phyloP scores from a whole-genome alignment of 92 coral and sea anemone genomes.

The Anthopleura xanthogrammica region DNA sequence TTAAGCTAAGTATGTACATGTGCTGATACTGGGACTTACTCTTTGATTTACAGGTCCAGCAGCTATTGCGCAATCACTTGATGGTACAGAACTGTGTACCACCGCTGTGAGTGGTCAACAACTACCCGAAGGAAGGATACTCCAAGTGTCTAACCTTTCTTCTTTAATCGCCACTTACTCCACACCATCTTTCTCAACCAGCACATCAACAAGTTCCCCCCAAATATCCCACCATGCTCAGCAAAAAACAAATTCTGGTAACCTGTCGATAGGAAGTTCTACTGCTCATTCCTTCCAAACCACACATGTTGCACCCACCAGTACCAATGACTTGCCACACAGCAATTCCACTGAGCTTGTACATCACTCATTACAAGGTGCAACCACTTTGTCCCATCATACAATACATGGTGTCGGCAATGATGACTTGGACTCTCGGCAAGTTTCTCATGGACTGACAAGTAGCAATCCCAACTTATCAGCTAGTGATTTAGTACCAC shows the following conservation, averaged over 20 bases:
- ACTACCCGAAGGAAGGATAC: slow-evolving; percentile 2
- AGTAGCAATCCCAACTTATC: slow-evolving; percentile 46
- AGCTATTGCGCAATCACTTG: slow-evolving; percentile 74
- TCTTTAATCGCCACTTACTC: slow-evolving; percentile 10
- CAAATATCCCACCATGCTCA: slow-evolving; percentile 29
- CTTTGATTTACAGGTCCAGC: slow-evolving; percentile 54
- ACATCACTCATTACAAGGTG: slow-evolving; percentile 9
- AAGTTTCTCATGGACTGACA: slow-evolving; percentile 23
- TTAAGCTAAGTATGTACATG: too few species aligned
- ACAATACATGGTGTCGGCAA: slow-evolving; percentile 20
- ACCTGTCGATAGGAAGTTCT: not conserved
- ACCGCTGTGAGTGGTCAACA: slow-evolving; percentile 13
- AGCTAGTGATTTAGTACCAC: slow-evolving; percentile 71
- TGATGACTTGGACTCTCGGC: slow-evolving; percentile 37
- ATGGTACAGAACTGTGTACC: slow-evolving; percentile 64
- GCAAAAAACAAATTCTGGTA: slow-evolving; percentile 5
- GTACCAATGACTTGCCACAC: slow-evolving; percentile 1
- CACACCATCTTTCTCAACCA: slow-evolving; percentile 24
- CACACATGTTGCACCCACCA: not conserved
- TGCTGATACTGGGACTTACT: not conserved
- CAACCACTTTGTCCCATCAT: slow-evolving; percentile 18
- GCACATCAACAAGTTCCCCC: slow-evolving; percentile 17
- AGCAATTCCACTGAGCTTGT: not conserved
- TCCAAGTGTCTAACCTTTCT: slow-evolving; percentile 16
- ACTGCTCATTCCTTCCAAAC: slow-evolving; percentile 6